Percentiles rank a stretch among this genome's conserved stretches.
These are phyloP conservation scores for Amblyjoppa proteus DNA, from an alignment of 2,888 invertebrate species.

Conservation along the genomic window DNA sequence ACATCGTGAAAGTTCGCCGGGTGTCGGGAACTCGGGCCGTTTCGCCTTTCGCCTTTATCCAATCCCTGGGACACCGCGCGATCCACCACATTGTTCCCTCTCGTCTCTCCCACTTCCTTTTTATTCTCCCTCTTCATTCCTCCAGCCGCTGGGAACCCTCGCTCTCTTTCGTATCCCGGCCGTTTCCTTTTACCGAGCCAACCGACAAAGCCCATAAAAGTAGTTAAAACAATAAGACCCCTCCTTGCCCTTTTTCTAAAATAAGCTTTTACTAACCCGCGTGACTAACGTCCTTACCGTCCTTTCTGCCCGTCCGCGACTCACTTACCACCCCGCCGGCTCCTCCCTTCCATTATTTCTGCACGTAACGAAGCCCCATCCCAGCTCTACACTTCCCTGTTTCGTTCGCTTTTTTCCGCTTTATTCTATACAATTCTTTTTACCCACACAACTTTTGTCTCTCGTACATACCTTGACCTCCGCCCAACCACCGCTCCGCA, in stretches of 20 bases:
- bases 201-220: conserved; percentile 61
- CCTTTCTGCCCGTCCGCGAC: conserved; percentile 45
- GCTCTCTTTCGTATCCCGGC: conserved; percentile 9
- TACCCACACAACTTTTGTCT: conserved; percentile 18
- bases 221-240: conserved; percentile 66
- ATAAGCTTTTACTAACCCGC: conserved; percentile 64
- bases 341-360: conserved; percentile 22
- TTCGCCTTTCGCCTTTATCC: conserved; percentile 54
- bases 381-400: conserved; percentile 5
- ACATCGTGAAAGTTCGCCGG: conserved; percentile 18
- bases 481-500: not conserved
- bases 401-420: conserved; percentile 24
- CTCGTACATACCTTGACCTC: not conserved
- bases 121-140: conserved; percentile 20
- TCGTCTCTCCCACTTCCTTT: conserved; percentile 1
- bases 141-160: conserved; percentile 6
- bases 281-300: conserved; percentile 54
- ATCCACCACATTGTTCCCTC: conserved; percentile 17
- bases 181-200: conserved; percentile 41
- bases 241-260: conserved; percentile 34
- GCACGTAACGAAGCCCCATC: conserved; percentile 13
- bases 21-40: conserved; percentile 28
- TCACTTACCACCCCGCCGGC: conserved; percentile 43
- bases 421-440: conserved; percentile 21
- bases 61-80: conserved; percentile 27